Percentiles rank a stretch among this genome's conserved stretches.
Conservation (phyloP, 37 sponge, comb jelly and placozoan genomes). For the Spongilla lacustris region DNA sequence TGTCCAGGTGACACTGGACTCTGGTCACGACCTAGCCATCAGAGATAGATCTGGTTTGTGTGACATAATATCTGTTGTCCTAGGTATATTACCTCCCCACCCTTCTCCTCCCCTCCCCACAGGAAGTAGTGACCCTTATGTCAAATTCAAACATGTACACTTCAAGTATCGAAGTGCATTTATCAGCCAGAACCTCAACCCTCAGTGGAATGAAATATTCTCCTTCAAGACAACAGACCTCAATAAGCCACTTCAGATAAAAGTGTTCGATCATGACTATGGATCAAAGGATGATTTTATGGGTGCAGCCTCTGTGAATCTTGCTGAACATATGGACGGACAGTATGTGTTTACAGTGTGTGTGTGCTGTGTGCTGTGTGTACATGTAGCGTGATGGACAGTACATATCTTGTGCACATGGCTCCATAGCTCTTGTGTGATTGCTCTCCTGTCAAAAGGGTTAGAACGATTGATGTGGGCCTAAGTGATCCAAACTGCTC, state of each 20-base stretch:
- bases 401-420: neutral
- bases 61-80: neutral
- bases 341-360: conserved; percentile 23
- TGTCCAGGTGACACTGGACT: conserved; percentile 43
- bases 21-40: conserved; percentile 71
- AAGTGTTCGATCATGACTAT: conserved; percentile 88
- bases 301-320: conserved; percentile 62
- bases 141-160: conserved; percentile 64
- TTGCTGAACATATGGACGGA: conserved; percentile 5
- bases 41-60: conserved; percentile 71
- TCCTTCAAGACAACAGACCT: conserved; percentile 40
- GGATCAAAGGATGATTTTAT: conserved; percentile 82
- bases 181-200: conserved; percentile 80
- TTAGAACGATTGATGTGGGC: conserved; percentile 23
- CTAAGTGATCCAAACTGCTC: conserved; percentile 24
- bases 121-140: conserved; percentile 94
- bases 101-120: neutral
- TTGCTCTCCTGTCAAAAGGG: neutral
- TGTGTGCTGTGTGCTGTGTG: neutral
- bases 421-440: neutral
- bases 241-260: conserved; percentile 25
- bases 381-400: neutral
- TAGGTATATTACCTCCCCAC: neutral
- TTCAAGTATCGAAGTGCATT: conserved; percentile 48
- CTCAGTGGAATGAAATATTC: conserved; percentile 90